These are phyloP conservation scores for Pantala flavescens DNA, from an alignment of 1,140 invertebrate genomes.

Conservation along the genomic window DNA sequence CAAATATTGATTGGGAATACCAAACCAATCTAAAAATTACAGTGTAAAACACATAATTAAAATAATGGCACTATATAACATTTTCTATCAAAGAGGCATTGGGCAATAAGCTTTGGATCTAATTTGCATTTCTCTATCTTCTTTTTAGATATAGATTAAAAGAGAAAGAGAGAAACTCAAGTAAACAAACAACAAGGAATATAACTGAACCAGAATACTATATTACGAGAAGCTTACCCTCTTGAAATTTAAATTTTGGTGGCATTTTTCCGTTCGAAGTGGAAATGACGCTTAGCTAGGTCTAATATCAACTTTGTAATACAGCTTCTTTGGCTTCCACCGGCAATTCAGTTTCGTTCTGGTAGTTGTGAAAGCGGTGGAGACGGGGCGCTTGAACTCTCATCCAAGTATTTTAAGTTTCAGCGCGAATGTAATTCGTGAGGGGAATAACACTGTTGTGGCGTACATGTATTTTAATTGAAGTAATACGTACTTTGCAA, in stretches of 20 bases:
- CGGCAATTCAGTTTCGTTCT: neutral
- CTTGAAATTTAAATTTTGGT: neutral
- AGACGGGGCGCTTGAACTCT: slow-evolving; percentile 2
- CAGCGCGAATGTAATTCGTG: neutral
- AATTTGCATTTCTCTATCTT: neutral
- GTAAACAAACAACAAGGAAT: neutral
- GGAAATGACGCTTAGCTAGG: too few species aligned
- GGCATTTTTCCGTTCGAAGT: neutral
- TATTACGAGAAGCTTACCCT: neutral
- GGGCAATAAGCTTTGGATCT: neutral
- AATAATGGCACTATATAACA: neutral
- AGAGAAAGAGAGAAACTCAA: neutral
- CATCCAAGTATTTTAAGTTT: neutral
- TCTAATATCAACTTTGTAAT: neutral
- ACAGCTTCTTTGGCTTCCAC: neutral
- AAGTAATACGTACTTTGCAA: too few species aligned
- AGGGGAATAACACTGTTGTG: too few species aligned
- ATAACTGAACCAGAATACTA: neutral
- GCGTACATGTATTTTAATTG: too few species aligned
- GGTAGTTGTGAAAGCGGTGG: neutral
- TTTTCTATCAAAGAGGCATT: neutral
- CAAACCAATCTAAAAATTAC: too few species aligned
- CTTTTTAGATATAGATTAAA: neutral
- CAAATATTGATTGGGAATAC: too few species aligned
- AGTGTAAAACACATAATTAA: neutral